phyloP scores from a whole-genome alignment of 2,797 vertebrate genomes.

The Molothrus aeneus region DNA sequence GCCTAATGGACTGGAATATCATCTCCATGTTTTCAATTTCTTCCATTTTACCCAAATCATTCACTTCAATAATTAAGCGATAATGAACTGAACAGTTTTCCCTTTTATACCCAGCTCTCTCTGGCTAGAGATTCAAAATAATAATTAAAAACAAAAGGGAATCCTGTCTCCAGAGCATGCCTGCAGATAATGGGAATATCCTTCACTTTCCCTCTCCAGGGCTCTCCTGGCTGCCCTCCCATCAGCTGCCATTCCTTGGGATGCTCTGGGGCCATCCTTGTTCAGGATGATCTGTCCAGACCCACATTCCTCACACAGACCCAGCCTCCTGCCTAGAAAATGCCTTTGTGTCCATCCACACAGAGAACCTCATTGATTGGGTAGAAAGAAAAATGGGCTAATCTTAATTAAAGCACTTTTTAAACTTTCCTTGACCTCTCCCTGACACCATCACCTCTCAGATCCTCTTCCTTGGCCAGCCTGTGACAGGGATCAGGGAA shows the following conservation, averaged over 20 bases:
- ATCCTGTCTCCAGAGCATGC: neutral
- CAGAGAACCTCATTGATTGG: neutral
- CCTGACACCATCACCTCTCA: fast-evolving
- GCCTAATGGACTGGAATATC: constrained; percentile 78
- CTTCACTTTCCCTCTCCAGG: neutral
- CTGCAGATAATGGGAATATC: constrained; percentile 40
- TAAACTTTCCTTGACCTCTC: neutral
- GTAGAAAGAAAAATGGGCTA: neutral
- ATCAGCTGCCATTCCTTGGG: neutral
- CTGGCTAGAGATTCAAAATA: constrained; percentile 55
- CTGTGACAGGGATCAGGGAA: neutral
- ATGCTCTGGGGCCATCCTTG: neutral
- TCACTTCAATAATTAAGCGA: constrained; percentile 78
- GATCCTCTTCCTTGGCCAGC: neutral
- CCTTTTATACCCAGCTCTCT: constrained; percentile 61
- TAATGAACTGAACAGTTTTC: constrained; percentile 74
- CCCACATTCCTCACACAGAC: neutral
- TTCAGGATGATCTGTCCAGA: neutral
- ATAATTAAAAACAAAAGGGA: constrained; percentile 63
- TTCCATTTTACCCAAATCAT: constrained; percentile 67
- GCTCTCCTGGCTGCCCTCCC: neutral
- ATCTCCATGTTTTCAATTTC: constrained; percentile 70
- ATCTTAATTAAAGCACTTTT: neutral
- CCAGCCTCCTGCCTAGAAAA: neutral
- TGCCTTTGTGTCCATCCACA: neutral